Percentiles rank a stretch among this genome's conserved stretches.
phyloP scores from a whole-genome alignment of 1,140 invertebrate genomes.

The Cydia fagiglandana region DNA sequence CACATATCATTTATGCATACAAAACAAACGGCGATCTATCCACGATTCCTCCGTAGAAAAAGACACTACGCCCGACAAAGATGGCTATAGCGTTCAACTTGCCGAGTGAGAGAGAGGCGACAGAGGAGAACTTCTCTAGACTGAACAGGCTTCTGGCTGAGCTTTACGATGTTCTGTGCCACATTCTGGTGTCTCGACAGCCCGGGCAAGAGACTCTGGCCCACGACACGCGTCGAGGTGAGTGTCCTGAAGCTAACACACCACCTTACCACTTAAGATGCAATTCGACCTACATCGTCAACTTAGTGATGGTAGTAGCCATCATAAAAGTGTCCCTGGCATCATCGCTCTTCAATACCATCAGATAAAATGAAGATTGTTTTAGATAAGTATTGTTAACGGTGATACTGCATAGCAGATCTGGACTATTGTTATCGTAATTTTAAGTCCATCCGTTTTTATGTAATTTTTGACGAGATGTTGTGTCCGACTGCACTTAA shows the following conservation, averaged over 20 bases:
- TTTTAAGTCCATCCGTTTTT: constrained; percentile 71
- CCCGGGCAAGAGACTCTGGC: constrained; percentile 70
- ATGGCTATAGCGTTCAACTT: constrained; percentile 79
- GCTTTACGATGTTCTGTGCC: constrained; percentile 76
- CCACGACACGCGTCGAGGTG: constrained; percentile 73
- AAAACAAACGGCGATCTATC: constrained; percentile 68
- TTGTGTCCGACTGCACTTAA: constrained; percentile 79
- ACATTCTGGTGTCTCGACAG: constrained; percentile 74
- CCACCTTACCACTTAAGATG: constrained; percentile 79
- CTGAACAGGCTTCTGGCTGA: constrained; percentile 77
- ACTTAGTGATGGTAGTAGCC: constrained; percentile 75
- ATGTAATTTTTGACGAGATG: constrained; percentile 60
- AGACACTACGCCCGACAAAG: constrained; percentile 64
- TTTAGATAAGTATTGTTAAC: constrained; percentile 75
- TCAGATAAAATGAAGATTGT: constrained; percentile 75
- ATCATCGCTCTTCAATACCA: constrained; percentile 75
- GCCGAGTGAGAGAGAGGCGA: constrained; percentile 75
- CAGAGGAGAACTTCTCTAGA: constrained; percentile 76
- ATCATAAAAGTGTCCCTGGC: constrained; percentile 75
- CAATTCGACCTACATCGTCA: constrained; percentile 79
- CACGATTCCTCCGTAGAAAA: constrained; percentile 72
- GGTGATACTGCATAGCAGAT: constrained; percentile 75
- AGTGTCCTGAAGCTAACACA: constrained; percentile 74
- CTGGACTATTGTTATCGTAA: constrained; percentile 74
- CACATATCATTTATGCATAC: constrained; percentile 69